A percentile compares a stretch with the other conserved stretches of the same genome.
Evolutionary conservation across 2,888 invertebrate species (phyloP).

Genomic region (Leucoma salicis): DNA sequence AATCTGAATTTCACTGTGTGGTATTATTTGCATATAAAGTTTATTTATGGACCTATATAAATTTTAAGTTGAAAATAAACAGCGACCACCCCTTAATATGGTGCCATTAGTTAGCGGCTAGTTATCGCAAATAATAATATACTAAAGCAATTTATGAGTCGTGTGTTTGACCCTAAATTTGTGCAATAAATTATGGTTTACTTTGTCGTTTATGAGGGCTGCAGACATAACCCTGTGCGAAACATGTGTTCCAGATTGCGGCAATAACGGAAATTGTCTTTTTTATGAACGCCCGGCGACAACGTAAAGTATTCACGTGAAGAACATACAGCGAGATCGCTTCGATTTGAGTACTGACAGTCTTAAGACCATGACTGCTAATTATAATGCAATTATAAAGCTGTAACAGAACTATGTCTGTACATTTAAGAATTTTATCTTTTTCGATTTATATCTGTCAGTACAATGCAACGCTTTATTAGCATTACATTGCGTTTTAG

Average conservation of each 20-base stretch:
- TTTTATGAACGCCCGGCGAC: constrained; percentile 76
- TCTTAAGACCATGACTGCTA: background rate
- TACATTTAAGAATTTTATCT: too few species aligned
- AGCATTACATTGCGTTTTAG: too few species aligned
- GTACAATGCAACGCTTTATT: too few species aligned
- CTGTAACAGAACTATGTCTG: too few species aligned
- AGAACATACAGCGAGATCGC: constrained; percentile 42
- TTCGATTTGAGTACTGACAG: constrained; percentile 41
- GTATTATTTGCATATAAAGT: constrained; percentile 2
- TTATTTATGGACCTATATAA: constrained; percentile 16
- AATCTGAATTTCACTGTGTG: background rate
- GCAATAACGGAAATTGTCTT: constrained; percentile 82
- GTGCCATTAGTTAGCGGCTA: constrained; percentile 42
- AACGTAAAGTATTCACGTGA: constrained; percentile 69
- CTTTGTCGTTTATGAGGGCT: constrained; percentile 81
- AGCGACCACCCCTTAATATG: constrained; percentile 27
- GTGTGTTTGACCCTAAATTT: constrained; percentile 78
- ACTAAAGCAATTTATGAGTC: constrained; percentile 69
- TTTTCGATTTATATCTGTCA: too few species aligned
- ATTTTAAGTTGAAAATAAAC: constrained; percentile 25
- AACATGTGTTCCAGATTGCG: constrained; percentile 80
- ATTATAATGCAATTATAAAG: too few species aligned
- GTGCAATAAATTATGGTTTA: constrained; percentile 79
- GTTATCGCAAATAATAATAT: constrained; percentile 60
- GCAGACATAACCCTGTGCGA: constrained; percentile 71